Evolutionary conservation across 2,113 vertebrate species (phyloP).

Genomic region (Plecotus auritus): DNA sequence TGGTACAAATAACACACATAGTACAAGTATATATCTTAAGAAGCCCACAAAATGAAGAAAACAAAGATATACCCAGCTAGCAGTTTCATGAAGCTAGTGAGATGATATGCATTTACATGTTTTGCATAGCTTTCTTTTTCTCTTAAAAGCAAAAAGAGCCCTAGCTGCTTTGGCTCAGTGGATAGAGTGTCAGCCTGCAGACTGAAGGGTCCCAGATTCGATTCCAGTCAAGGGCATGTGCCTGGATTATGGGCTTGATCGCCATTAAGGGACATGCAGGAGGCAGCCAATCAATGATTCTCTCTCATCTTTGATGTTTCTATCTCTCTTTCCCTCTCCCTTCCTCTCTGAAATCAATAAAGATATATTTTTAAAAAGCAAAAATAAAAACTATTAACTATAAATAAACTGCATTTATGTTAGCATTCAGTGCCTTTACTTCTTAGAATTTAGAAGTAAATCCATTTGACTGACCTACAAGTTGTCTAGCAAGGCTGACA

Average conservation of each 20-base stretch:
- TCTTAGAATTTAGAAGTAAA: constrained; percentile 35
- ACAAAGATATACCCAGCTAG: background rate
- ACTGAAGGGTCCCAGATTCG: no score
- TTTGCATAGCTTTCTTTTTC: constrained; percentile 5
- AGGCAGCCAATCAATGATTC: no score
- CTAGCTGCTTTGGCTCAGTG: no score
- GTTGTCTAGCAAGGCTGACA: constrained; percentile 17
- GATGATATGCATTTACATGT: background rate
- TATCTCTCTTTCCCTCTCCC: no score
- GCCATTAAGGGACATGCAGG: no score
- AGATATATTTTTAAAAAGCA: background rate
- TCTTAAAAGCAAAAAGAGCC: constrained; percentile 11
- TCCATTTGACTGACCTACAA: background rate
- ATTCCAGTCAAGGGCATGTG: no score
- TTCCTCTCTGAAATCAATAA: no score
- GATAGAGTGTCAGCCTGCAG: no score
- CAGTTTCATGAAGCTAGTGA: background rate
- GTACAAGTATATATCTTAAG: background rate
- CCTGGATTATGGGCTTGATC: no score
- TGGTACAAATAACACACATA: background rate
- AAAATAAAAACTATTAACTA: constrained; percentile 17
- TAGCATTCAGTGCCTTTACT: background rate
- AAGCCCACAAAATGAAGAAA: background rate
- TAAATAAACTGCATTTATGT: background rate
- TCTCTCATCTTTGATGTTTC: no score